A percentile compares a stretch with the other conserved stretches of the same genome.
Conservation (phyloP, 2,113 vertebrate species). For the Eubucco bourcierii region DNA sequence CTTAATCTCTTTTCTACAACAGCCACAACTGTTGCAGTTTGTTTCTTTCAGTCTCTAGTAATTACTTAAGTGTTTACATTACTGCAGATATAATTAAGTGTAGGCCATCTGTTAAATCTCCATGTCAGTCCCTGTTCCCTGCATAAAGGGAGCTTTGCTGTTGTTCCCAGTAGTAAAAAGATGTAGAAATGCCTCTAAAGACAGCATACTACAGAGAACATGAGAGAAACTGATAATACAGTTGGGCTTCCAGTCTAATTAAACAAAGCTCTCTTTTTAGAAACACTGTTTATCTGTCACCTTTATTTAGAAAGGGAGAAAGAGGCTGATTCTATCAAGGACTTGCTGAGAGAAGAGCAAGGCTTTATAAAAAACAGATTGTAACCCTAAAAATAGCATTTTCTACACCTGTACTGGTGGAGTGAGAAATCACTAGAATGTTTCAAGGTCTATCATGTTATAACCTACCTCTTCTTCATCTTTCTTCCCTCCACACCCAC, state of each 20-base stretch:
- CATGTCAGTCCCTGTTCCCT: neutral
- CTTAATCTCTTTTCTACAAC: neutral
- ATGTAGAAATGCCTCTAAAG: neutral
- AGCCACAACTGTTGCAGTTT: neutral
- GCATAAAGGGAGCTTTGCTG: neutral
- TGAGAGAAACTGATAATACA: neutral
- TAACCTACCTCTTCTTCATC: neutral
- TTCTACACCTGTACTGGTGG: neutral
- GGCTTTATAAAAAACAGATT: neutral
- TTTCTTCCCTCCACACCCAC: neutral
- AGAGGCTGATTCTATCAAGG: neutral
- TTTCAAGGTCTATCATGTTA: neutral
- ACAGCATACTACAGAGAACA: neutral
- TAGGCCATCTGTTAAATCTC: neutral
- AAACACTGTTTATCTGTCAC: neutral
- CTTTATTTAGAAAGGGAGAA: neutral
- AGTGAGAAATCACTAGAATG: neutral
- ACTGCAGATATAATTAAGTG: neutral
- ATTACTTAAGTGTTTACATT: neutral
- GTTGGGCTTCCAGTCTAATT: neutral
- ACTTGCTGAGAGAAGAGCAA: neutral
- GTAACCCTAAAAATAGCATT: neutral
- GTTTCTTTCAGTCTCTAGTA: neutral
- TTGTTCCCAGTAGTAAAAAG: neutral
- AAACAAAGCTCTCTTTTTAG: slow-evolving; percentile 7